Base-by-base conservation (phyloP, 37 sponge, comb jelly and placozoan species). In the Spongilla lacustris region DNA sequence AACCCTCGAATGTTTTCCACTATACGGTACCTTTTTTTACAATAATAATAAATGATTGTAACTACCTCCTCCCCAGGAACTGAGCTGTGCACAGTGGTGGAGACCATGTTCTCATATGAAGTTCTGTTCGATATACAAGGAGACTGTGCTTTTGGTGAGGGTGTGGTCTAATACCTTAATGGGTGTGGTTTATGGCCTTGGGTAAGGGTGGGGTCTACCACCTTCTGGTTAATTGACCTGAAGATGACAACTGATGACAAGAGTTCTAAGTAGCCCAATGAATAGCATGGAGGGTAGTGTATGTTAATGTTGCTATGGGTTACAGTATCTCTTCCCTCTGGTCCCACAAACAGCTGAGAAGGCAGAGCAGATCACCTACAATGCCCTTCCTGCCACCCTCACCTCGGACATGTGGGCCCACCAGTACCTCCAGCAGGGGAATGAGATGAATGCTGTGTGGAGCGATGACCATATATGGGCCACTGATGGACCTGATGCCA, bases 321-420 rank as follows among this genome's bases (percentile, higher is more conserved):
- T 46, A 4, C 46, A 46, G 46, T 4, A 10, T 10, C 46, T 8
- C 8, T 10, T 46, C 46, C 46, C 8, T 46, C 34, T 25, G 8
- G 3, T 50, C 13, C 30, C 25, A 28, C 36, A 2, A 14, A 27
- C 72, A 90, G 91, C 94, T 46, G 94, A 93, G 76, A 72, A 84
- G 24, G 94, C 90, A 27, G 94, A 93, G 76, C 81, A 83, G 87
- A 34, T 93, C 21, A 82, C 80, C 48, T 93, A 89, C 81, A 93
- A 93, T 79, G 90, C 94, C 24, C 84, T 93, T 2, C 94, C 94
- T 1, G 94, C 94, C 48, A 93, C 94, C 70, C 50, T 93, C 75
- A 93, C 94, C 2, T 46, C 90, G 0, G 90, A 93, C 87, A 93
- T 93, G 94, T 93, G 94, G 94, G 94, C 94, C 24, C 94, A 93